Conservation (phyloP, 2,797 vertebrate genomes). For the Falco biarmicus region DNA sequence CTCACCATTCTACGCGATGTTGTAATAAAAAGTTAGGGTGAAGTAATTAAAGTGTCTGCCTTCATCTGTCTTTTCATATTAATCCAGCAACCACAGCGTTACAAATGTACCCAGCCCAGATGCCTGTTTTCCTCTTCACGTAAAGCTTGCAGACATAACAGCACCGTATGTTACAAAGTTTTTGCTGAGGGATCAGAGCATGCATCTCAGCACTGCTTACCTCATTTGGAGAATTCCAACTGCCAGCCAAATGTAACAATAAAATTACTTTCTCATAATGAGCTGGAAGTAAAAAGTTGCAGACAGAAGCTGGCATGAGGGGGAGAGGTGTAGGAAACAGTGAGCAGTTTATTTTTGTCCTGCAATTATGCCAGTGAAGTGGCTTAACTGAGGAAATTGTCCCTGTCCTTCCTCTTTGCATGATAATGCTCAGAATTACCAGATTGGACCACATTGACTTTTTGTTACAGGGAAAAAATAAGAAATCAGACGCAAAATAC, state of each 20-base stretch:
- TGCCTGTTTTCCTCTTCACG: constrained; percentile 3
- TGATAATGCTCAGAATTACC: neutral
- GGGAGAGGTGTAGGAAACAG: neutral
- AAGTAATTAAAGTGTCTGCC: constrained; percentile 61
- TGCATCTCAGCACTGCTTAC: neutral
- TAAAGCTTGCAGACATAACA: neutral
- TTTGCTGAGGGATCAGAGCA: constrained; percentile 5
- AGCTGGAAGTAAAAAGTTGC: constrained; percentile 11
- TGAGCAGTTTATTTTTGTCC: neutral
- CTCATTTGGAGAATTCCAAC: constrained; percentile 36
- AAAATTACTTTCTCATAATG: neutral
- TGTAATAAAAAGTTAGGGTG: constrained; percentile 82
- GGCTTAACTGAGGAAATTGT: constrained; percentile 12
- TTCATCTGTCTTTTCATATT: constrained; percentile 53
- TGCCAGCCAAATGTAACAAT: neutral
- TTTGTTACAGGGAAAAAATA: neutral
- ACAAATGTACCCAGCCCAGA: constrained; percentile 5
- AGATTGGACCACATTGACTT: neutral
- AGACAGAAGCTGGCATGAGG: neutral
- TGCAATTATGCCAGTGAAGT: neutral
- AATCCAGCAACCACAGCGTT: neutral
- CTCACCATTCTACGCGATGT: constrained; percentile 73
- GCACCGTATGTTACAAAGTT: constrained; percentile 8
- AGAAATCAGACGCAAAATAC: neutral
- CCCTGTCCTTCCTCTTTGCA: neutral